These are phyloP conservation scores for Leptopilina myrica DNA, from an alignment of 2,888 invertebrate genomes.

Conservation along the genomic window DNA sequence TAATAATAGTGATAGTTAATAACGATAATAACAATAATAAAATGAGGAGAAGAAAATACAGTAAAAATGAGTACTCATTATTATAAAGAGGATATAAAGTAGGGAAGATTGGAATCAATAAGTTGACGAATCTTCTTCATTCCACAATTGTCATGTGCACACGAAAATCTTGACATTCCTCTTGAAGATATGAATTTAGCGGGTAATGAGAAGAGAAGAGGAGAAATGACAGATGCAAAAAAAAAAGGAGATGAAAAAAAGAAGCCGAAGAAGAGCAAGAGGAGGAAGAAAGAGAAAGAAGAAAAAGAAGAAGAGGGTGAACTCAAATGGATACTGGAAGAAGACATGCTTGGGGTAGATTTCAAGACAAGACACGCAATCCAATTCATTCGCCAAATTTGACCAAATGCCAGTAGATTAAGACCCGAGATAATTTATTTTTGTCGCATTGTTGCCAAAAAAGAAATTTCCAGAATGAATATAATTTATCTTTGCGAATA, in stretches of 20 bases:
- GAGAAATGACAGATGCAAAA: slow-evolving; percentile 8
- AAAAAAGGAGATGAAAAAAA: no score
- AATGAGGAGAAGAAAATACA: no score
- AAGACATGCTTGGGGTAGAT: slow-evolving; percentile 18
- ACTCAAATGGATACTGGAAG: slow-evolving; percentile 3
- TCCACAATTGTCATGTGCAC: not conserved
- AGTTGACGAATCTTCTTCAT: not conserved
- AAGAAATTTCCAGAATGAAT: no score
- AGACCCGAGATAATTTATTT: slow-evolving; percentile 15
- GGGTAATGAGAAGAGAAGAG: not conserved
- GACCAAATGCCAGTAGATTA: slow-evolving; percentile 20
- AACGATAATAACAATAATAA: no score
- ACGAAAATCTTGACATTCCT: slow-evolving; percentile 1
- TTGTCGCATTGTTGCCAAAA: not conserved
- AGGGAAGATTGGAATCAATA: not conserved
- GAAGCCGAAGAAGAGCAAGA: no score
- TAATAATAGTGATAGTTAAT: no score
- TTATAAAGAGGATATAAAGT: not conserved
- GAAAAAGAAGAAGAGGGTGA: not conserved
- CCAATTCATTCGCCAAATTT: slow-evolving; percentile 22
- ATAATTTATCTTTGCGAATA: no score
- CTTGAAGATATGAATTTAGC: not conserved
- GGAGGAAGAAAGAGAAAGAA: no score
- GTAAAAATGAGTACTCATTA: not conserved
- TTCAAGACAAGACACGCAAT: slow-evolving; percentile 28